phyloP scores from a whole-genome alignment of 2,113 vertebrate species.

The Xenopus laevis region DNA sequence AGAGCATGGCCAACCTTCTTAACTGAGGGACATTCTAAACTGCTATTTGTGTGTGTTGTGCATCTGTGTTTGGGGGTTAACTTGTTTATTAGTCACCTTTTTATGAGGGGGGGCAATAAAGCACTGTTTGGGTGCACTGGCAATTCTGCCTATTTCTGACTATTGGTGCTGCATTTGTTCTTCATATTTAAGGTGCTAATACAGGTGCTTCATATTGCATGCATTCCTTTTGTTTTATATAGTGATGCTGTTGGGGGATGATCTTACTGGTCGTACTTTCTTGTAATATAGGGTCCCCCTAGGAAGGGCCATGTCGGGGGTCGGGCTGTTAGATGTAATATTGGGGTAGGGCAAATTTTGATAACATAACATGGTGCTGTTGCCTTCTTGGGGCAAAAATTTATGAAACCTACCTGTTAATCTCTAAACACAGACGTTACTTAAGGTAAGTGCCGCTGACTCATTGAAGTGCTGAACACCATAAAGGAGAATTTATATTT shows the following conservation, averaged over 20 bases:
- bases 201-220: conserved; percentile 41
- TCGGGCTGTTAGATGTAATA: not conserved
- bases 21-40: conserved; percentile 17
- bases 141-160: conserved; percentile 21
- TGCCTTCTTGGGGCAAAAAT: conserved; percentile 15
- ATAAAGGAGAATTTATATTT: no score
- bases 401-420: conserved; percentile 34
- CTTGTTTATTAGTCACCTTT: conserved; percentile 17
- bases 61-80: not conserved
- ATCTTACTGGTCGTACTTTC: not conserved
- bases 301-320: conserved; percentile 6
- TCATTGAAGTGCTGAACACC: not conserved
- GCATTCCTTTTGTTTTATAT: conserved; percentile 22
- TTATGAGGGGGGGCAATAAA: conserved; percentile 12
- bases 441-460: conserved; percentile 28
- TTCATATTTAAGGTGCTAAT: conserved; percentile 36
- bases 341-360: conserved; percentile 17
- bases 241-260: not conserved
- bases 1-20: not conserved
- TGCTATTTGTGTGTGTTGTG: conserved; percentile 36
- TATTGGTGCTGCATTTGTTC: conserved; percentile 37
- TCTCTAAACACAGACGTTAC: conserved; percentile 25
- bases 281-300: conserved; percentile 2
- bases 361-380: conserved; percentile 38
- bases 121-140: conserved; percentile 32